Conservation (phyloP, 2,113 vertebrate genomes). For the Plectropomus leopardus region DNA sequence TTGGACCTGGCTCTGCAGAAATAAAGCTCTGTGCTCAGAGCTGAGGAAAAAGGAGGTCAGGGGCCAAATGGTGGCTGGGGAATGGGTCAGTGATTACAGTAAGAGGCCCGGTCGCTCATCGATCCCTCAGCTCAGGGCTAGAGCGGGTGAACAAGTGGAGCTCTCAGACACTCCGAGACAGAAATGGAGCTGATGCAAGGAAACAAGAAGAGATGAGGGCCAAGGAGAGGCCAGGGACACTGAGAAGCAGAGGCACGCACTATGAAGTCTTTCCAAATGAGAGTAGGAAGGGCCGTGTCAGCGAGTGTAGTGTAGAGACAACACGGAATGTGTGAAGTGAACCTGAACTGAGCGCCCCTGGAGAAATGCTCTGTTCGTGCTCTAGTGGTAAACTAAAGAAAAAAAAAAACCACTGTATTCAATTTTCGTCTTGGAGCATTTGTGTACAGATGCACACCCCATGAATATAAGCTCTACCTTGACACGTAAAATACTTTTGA, state of each 20-base stretch:
- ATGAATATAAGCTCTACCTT: constrained; percentile 30
- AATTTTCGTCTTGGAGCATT: constrained; percentile 12
- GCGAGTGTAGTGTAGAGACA: constrained; percentile 34
- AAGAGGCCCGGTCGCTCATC: constrained; percentile 80
- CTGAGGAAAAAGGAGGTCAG: constrained; percentile 73
- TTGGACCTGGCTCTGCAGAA: constrained; percentile 65
- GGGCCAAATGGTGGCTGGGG: constrained; percentile 80
- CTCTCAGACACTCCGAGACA: constrained; percentile 67
- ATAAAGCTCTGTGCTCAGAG: constrained; percentile 65
- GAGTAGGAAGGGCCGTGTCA: constrained; percentile 71
- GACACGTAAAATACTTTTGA: constrained; percentile 40
- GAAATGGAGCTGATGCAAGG: constrained; percentile 79
- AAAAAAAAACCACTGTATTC: background rate
- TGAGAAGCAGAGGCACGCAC: constrained; percentile 50
- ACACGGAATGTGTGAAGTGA: constrained; percentile 63
- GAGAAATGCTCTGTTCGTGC: constrained; percentile 45
- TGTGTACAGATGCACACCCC: background rate
- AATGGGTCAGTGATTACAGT: constrained; percentile 86
- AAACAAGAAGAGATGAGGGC: constrained; percentile 65
- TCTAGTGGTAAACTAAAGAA: constrained; percentile 21
- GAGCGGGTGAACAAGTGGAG: constrained; percentile 55
- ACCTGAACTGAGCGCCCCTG: constrained; percentile 49
- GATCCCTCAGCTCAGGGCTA: constrained; percentile 73
- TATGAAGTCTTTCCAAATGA: constrained; percentile 68
- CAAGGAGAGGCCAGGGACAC: constrained; percentile 81